Percentiles rank a stretch among this genome's conserved stretches.
phyloP scores from a whole-genome alignment of 1,140 invertebrate genomes.

The Drosophila setifemur region DNA sequence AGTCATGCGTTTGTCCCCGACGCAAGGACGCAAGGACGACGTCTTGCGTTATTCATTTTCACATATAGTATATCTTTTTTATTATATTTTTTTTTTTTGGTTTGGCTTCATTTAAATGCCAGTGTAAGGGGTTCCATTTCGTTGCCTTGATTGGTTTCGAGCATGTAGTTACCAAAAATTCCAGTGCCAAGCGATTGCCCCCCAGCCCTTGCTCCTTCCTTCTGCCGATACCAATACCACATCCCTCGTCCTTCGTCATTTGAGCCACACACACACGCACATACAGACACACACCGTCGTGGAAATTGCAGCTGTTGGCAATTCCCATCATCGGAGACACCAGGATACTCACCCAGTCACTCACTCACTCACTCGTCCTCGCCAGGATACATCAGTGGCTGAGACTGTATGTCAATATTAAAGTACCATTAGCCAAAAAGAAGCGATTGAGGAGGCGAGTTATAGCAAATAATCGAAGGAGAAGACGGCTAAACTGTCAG shows the following conservation, averaged over 20 bases:
- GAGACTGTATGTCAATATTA: constrained; percentile 54
- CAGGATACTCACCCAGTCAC: no score
- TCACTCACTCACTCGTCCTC: no score
- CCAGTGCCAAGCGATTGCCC: constrained; percentile 17
- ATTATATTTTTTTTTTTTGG: neutral
- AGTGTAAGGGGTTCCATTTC: constrained; percentile 69
- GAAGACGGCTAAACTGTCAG: constrained; percentile 12
- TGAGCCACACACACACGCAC: neutral
- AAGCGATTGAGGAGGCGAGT: neutral
- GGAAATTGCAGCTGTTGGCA: constrained; percentile 65
- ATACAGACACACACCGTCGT: neutral
- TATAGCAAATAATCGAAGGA: neutral
- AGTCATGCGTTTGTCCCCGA: constrained; percentile 59
- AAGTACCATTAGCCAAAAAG: constrained; percentile 50
- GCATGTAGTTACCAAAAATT: constrained; percentile 56
- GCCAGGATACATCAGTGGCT: neutral
- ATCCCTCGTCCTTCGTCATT: neutral
- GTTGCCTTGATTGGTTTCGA: constrained; percentile 65
- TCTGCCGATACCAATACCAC: no score
- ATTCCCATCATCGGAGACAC: constrained; percentile 32
- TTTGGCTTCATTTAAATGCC: constrained; percentile 51
- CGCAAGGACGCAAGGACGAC: constrained; percentile 3
- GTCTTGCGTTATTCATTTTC: constrained; percentile 73
- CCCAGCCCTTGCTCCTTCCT: neutral
- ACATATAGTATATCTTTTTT: neutral